Conservation (phyloP, 2,797 vertebrate genomes). For the Pseudotriccus pelzelni region DNA sequence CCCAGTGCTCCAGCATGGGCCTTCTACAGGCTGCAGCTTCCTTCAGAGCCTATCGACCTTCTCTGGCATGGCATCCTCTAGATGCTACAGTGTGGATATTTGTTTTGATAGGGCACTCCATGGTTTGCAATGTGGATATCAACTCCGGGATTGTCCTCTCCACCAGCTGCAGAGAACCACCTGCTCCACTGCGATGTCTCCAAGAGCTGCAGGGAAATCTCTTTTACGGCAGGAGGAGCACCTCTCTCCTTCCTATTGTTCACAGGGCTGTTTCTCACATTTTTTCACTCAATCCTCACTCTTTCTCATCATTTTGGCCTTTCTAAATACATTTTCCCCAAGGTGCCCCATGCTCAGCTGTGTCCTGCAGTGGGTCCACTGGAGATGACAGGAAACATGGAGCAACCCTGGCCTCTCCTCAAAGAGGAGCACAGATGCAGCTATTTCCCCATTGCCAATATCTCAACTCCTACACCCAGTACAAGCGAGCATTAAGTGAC, state of each 20-base stretch:
- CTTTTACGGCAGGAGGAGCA: background rate
- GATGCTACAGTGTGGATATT: background rate
- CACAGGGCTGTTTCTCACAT: background rate
- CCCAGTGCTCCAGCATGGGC: accelerated
- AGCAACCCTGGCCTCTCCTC: background rate
- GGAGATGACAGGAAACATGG: background rate
- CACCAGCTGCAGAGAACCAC: background rate
- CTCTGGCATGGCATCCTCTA: background rate
- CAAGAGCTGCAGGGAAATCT: background rate
- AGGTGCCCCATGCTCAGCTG: no score
- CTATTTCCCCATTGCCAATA: accelerated
- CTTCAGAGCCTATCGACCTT: background rate
- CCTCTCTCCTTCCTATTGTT: background rate
- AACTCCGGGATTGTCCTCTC: background rate
- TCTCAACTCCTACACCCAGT: background rate
- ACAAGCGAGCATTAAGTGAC: background rate
- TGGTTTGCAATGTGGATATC: background rate
- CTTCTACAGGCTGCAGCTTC: background rate
- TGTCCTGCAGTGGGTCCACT: background rate
- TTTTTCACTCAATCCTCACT: background rate
- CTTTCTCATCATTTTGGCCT: background rate
- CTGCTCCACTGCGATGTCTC: background rate
- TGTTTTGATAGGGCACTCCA: background rate
- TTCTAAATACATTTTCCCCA: background rate
- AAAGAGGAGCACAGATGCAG: background rate